A percentile compares a stretch with the other conserved stretches of the same genome.
phyloP scores from a whole-genome alignment of 2,888 invertebrate genomes.

The Limnephilus rhombicus region DNA sequence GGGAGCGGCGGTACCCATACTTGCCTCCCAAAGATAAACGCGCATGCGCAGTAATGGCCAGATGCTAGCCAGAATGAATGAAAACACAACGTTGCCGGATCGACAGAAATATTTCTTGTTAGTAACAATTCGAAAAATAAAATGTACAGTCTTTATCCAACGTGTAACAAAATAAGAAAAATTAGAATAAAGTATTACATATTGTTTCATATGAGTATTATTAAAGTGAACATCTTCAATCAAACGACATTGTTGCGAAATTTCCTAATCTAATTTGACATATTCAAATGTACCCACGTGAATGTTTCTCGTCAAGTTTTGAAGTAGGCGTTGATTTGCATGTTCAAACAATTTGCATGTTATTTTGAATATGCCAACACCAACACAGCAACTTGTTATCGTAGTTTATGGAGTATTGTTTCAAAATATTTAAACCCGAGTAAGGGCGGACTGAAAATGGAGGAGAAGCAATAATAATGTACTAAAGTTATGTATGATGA shows the following conservation, averaged over 20 bases:
- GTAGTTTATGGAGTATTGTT: not conserved
- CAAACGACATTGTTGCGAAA: not conserved
- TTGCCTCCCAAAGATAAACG: too few relatives aligned
- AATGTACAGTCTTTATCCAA: too few relatives aligned
- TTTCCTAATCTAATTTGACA: not conserved
- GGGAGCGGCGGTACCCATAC: too few relatives aligned
- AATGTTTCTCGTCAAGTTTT: not conserved
- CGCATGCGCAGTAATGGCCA: too few relatives aligned
- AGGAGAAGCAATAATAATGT: not conserved
- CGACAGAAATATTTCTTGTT: too few relatives aligned
- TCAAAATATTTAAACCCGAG: not conserved
- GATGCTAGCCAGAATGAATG: too few relatives aligned
- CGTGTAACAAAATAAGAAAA: too few relatives aligned
- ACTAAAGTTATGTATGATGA: not conserved
- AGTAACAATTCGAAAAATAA: too few relatives aligned
- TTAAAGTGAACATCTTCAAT: not conserved
- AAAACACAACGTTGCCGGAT: too few relatives aligned
- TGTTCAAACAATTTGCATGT: not conserved
- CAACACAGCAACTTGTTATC: not conserved
- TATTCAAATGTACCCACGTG: not conserved
- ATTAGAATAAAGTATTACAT: too few relatives aligned
- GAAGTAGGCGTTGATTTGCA: conserved; percentile 1
- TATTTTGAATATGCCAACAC: not conserved
- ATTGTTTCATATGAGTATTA: too few relatives aligned
- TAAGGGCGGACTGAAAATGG: not conserved